phyloP scores from a whole-genome alignment of 1,140 invertebrate genomes.

The Drusus annulatus region DNA sequence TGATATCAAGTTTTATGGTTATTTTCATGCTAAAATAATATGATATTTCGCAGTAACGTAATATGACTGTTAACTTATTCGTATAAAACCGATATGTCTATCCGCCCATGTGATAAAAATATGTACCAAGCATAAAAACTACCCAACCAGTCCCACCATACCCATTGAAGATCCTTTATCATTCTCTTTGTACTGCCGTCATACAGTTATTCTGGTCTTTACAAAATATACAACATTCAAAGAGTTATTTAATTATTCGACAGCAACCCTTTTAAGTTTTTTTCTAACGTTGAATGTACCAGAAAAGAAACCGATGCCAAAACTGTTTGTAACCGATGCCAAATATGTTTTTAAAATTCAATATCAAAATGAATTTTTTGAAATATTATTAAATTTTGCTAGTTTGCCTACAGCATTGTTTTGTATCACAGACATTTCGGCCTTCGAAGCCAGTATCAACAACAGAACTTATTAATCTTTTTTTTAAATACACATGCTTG shows the following conservation, averaged over 20 bases:
- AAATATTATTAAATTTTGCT: not conserved
- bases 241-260: constrained; percentile 3
- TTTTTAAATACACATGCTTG: too few species aligned
- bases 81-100: not conserved
- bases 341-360: not conserved
- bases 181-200: constrained; percentile 29
- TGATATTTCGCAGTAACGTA: too few species aligned
- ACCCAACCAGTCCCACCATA: too few species aligned
- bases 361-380: not conserved
- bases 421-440: not conserved
- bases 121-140: too few species aligned
- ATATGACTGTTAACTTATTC: too few species aligned
- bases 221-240: constrained; percentile 31
- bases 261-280: constrained; percentile 44
- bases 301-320: constrained; percentile 1
- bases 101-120: not conserved
- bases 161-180: constrained; percentile 15
- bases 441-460: too few species aligned
- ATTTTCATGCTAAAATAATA: too few species aligned
- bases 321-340: not conserved
- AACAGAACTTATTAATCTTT: too few species aligned
- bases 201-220: constrained; percentile 29
- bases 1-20: too few species aligned
- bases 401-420: not conserved
- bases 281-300: constrained; percentile 50